Evolutionary conservation across 2,113 vertebrate species (phyloP).

Genomic region (Platycercus adscitus): DNA sequence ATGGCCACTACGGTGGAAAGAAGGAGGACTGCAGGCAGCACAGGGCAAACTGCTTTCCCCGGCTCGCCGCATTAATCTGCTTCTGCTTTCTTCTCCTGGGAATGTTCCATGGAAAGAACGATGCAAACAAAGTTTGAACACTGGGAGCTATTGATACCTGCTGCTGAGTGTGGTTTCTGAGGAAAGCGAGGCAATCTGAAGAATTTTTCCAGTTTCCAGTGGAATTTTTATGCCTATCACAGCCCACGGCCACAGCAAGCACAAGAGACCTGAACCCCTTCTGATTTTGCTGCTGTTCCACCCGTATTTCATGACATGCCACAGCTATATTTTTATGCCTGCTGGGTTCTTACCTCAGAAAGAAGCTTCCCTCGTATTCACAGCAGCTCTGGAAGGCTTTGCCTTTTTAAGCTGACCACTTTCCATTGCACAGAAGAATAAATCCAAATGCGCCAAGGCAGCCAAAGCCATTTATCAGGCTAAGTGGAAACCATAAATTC

Average conservation of each 20-base stretch:
- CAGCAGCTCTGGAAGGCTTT: slow-evolving; percentile 3
- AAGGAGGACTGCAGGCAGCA: neutral
- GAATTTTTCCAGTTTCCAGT: slow-evolving; percentile 60
- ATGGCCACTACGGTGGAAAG: neutral
- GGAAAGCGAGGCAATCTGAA: slow-evolving; percentile 51
- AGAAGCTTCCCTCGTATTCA: neutral
- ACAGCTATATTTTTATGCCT: neutral
- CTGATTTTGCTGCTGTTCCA: neutral
- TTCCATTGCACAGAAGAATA: neutral
- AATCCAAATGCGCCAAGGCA: neutral
- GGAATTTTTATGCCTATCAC: slow-evolving; percentile 54
- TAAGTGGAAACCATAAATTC: slow-evolving; percentile 58
- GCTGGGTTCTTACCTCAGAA: slow-evolving; percentile 1
- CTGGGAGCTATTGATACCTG: slow-evolving; percentile 65
- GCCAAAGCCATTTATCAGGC: slow-evolving; percentile 57
- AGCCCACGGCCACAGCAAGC: neutral
- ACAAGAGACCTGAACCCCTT: neutral
- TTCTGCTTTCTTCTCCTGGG: slow-evolving; percentile 43
- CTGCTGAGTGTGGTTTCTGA: slow-evolving; percentile 60
- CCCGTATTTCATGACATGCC: neutral
- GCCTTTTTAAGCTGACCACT: slow-evolving; percentile 26
- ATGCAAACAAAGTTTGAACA: slow-evolving; percentile 52
- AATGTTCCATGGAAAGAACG: slow-evolving; percentile 66
- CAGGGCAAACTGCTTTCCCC: neutral
- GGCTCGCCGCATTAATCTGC: neutral